Evolutionary conservation across 2,113 vertebrate species (phyloP), one percentile per base, ranked within the genome.

Genomic region (Stictonetta naevosa): DNA sequence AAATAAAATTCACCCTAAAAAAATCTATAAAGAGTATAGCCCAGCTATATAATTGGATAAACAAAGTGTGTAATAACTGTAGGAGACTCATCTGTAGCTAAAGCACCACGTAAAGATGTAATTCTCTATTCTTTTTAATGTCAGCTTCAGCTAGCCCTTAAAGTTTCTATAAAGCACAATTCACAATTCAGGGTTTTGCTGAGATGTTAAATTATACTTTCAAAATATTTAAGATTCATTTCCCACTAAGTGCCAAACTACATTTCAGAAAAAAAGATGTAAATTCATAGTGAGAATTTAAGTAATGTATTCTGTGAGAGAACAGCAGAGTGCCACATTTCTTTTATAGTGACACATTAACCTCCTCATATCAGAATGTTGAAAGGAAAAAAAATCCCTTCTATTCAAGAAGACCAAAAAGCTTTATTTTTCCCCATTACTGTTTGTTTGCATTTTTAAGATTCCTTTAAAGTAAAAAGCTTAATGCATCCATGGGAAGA

Each of bases 151-250:
- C 42, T 85, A 85, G 50, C 38, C 74, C 88, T 85, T 86, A 86
- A 92, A 72, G 50, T 93, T 92, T 83, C 83, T 83, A 13, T 88
- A 79, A 79, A 95, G 64, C 48, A 82, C 86, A 88, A 68, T n/a
- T 92, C 92, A 76, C 72, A 88, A 69, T 66, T 86, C 84, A 56
- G 52, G 38, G 64, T 60, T 89, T 93, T 91, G 68, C 87, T 88
- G 87, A 81, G 90, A 95, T 83, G 85, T 80, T 93, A 94, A 93
- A 95, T 94, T 95, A 83, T 95, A 95, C 91, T 97, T 97, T 92
- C 91, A 96, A 96, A 97, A 96, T 96, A 96, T 96, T 97, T 94
- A 96, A 95, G 91, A 96, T 96, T 96, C 87, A 91, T 97, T 96
- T 96, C 84, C 42, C 55, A 23, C 83, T 93, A 96, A 96, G 83